A percentile compares a stretch with the other conserved stretches of the same genome.
Conservation (phyloP, 2,888 invertebrate species). For the Eupeodes luniger region DNA sequence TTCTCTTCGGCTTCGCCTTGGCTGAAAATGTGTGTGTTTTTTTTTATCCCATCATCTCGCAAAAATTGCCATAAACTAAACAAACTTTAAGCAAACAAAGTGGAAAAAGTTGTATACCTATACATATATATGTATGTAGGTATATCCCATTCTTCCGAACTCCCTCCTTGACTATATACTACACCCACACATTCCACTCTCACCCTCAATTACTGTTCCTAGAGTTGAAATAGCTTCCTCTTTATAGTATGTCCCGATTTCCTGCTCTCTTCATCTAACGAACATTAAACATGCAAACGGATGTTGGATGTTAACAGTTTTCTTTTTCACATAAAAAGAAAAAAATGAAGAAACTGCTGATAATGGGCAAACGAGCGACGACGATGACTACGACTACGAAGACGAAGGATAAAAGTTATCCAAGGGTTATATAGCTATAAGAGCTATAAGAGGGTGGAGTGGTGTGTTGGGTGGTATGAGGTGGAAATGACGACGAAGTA, state of each 20-base stretch:
- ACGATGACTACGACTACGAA: constrained; percentile 23
- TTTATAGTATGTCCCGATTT: not conserved
- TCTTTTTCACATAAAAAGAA: constrained; percentile 54
- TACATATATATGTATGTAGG: not conserved
- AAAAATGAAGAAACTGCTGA: constrained; percentile 67
- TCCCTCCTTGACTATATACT: not conserved
- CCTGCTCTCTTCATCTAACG: constrained; percentile 25
- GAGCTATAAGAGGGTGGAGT: too few relatives aligned
- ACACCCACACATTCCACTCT: too few relatives aligned
- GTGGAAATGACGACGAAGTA: not conserved
- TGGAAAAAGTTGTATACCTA: constrained; percentile 73
- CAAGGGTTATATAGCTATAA: not conserved
- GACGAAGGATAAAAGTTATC: constrained; percentile 51
- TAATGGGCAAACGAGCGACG: constrained; percentile 65
- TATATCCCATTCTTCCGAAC: constrained; percentile 25
- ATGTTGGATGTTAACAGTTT: constrained; percentile 76
- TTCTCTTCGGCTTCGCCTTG: not conserved
- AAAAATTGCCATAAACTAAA: constrained; percentile 73
- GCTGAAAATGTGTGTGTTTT: not conserved
- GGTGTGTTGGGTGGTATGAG: not conserved
- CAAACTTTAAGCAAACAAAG: constrained; percentile 74
- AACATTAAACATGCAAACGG: constrained; percentile 73
- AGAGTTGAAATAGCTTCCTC: not conserved
- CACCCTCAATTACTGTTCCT: not conserved
- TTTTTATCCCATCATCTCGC: constrained; percentile 12